Evolutionary conservation across 2,113 vertebrate species (phyloP), one percentile per base, ranked within the genome.

Genomic region (Thalassarche chlororhynchos): DNA sequence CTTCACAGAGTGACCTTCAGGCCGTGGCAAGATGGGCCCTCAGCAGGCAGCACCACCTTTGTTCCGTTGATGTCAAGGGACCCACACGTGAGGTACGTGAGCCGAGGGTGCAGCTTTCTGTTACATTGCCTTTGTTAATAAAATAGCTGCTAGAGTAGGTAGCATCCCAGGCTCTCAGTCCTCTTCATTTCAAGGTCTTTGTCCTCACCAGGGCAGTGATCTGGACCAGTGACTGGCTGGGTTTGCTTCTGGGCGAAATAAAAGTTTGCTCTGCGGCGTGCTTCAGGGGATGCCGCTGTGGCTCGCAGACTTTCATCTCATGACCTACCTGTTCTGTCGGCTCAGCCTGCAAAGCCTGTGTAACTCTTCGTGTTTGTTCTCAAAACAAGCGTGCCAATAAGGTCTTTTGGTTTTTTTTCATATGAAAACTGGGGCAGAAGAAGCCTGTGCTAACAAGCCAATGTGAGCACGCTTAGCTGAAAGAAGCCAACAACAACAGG

Each of bases 321-420:
- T 2, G 10, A 75, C 28, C 52, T 89, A 82, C 79, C 57, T 79
- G 38, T 62, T 93, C 62, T 29, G 19, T 68, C 17, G 2, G 60
- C 23, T 93, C 89, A 8, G 9, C 38, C 52, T 71, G 68, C 42
- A 96, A 74, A 90, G 24, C 62, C 78, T 78, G 31, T 1, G 0
- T 60, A 87, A 66, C 25, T 71, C 66, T 40, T 57, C 40, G 40
- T 84, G 62, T 87, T 92, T 93, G 74, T 77, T 96, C 87, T 97
- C 77, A 75, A 95, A 95, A 94, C 54, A 93, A 78, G 13, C 36
- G 11, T 40, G 79, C n/a, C 62, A 81, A 81, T 23, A 36, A 2
- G 5, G 17, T 40, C 51, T 66, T 80, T 44, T 36, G 57, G 25
- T 34, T 55, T 34, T 29, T 40, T 38, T 13, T 17, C 6, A 2